These are phyloP conservation scores for Equus quagga DNA, from an alignment of 2,113 vertebrate species.

Conservation along the genomic window DNA sequence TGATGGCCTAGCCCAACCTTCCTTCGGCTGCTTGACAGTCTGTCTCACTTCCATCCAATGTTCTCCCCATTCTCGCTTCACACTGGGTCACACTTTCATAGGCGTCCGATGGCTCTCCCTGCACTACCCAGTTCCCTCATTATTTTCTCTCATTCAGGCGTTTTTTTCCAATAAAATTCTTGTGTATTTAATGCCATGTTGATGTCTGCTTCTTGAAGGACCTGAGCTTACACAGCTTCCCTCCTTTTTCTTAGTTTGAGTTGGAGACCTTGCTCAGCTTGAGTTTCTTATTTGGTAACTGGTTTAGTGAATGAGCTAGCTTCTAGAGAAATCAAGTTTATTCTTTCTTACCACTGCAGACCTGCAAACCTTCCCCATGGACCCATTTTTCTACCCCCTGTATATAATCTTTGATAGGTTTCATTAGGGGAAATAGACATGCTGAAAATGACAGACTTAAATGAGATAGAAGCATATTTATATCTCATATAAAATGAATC, in stretches of 20 bases:
- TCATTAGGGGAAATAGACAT: not conserved
- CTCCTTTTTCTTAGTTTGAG: not conserved
- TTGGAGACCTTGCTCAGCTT: not conserved
- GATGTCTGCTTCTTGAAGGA: not conserved
- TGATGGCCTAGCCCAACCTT: not conserved
- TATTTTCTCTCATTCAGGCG: not conserved
- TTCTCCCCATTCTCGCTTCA: not conserved
- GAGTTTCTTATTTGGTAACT: not conserved
- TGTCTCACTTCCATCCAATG: accelerated
- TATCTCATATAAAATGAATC: not conserved
- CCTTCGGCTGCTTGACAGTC: not conserved
- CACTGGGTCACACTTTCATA: accelerated
- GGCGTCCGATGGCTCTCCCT: not conserved
- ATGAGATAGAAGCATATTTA: not conserved
- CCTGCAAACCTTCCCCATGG: not conserved
- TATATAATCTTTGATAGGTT: not conserved
- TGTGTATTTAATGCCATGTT: not conserved
- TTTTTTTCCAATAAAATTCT: conserved; percentile 31
- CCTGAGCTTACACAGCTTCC: not conserved
- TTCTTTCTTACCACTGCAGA: not conserved
- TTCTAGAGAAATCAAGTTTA: not conserved
- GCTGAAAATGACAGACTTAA: not conserved
- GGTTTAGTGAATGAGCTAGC: not conserved
- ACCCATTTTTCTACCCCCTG: not conserved
- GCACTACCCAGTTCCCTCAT: not conserved